Conservation (phyloP, 2,888 invertebrate genomes). For the Apamea crenata region DNA sequence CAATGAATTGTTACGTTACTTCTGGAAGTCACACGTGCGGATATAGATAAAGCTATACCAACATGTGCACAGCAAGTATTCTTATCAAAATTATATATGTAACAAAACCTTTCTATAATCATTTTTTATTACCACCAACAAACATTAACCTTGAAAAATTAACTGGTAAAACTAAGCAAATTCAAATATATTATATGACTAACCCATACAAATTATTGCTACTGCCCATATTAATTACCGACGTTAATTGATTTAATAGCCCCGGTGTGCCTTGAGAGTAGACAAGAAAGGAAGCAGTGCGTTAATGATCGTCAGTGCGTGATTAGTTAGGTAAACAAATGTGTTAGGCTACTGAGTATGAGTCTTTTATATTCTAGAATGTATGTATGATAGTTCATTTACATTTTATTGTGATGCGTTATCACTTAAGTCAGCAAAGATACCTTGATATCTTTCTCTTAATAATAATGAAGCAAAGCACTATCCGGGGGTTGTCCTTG, state of each 20-base stretch:
- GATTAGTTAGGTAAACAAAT: constrained; percentile 25
- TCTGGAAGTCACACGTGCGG: no score
- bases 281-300: constrained; percentile 57
- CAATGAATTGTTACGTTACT: background rate
- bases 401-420: background rate
- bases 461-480: background rate
- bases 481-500: no score
- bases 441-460: background rate
- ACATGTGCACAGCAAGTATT: background rate
- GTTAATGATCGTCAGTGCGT: constrained; percentile 13
- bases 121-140: background rate
- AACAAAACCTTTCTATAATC: background rate
- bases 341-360: background rate
- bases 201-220: constrained; percentile 22
- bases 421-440: background rate
- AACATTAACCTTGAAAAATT: constrained; percentile 37
- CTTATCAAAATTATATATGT: background rate
- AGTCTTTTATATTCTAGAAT: background rate
- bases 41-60: background rate
- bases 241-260: constrained; percentile 55
- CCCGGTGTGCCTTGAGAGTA: constrained; percentile 54
- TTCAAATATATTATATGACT: background rate
- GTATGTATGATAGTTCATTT: no score
- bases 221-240: constrained; percentile 38
- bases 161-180: background rate